Percentiles rank a stretch among this genome's conserved stretches.
Evolutionary conservation across 2,888 invertebrate genomes (phyloP).

Genomic region (Noctua comes): DNA sequence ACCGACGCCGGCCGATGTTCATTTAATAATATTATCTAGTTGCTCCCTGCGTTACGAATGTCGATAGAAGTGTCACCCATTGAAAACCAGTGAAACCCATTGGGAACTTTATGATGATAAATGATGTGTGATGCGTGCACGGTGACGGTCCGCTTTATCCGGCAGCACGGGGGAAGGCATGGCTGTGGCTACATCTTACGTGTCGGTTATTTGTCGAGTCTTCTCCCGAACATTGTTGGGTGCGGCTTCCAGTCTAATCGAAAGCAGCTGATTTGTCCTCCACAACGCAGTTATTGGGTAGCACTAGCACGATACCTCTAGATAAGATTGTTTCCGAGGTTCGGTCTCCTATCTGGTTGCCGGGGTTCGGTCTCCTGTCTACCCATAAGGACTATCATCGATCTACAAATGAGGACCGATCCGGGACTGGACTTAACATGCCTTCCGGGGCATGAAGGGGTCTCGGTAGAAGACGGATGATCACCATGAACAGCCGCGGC

Average conservation of each 20-base stretch:
- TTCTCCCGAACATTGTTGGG: not conserved
- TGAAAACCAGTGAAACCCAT: conserved; percentile 14
- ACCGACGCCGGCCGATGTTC: conserved; percentile 55
- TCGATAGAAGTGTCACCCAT: conserved; percentile 18
- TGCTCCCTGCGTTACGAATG: conserved; percentile 35
- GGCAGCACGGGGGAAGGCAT: not conserved
- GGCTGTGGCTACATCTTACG: not conserved
- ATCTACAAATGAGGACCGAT: not conserved
- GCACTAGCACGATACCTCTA: not conserved
- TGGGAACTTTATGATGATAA: conserved; percentile 5
- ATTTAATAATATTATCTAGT: conserved; percentile 39
- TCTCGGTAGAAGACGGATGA: not conserved
- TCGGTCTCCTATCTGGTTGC: too few relatives aligned
- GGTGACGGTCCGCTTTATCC: conserved; percentile 17
- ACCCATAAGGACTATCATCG: not conserved
- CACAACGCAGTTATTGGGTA: not conserved
- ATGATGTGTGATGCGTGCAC: conserved; percentile 11
- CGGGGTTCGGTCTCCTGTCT: not conserved
- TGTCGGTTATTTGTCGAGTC: not conserved
- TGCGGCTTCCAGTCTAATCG: not conserved
- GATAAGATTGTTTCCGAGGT: not conserved
- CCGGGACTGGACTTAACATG: not conserved
- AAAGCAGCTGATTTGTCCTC: not conserved
- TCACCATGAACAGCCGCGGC: not conserved
- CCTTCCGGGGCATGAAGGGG: not conserved